Conservation (phyloP, 1,140 invertebrate genomes). For the Notospermus geniculatus region DNA sequence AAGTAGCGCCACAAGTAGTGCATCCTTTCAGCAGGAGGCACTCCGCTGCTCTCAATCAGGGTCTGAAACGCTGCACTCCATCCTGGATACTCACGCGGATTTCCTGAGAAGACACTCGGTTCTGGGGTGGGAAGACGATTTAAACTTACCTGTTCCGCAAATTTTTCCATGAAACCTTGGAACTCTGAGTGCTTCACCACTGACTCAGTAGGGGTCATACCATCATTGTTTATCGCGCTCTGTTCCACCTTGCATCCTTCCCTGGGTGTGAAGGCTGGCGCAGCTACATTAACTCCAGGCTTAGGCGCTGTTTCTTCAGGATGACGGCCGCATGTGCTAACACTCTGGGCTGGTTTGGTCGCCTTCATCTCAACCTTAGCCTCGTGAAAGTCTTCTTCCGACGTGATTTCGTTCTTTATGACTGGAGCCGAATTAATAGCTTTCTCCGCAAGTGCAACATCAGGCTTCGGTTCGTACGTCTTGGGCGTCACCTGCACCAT, state of each 20-base stretch:
- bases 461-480: too few relatives aligned
- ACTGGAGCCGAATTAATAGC: too few relatives aligned
- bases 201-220: too few relatives aligned
- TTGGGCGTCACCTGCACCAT: too few relatives aligned
- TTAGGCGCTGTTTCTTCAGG: not conserved
- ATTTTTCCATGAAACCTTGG: not conserved
- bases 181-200: not conserved
- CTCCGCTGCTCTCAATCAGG: constrained; percentile 15
- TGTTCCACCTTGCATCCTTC: too few relatives aligned
- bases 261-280: too few relatives aligned
- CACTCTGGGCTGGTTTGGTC: not conserved
- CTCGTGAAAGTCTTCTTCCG: not conserved
- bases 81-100: constrained; percentile 12
- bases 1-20: constrained; percentile 26
- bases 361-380: not conserved
- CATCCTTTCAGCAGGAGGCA: constrained; percentile 15
- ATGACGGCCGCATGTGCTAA: not conserved
- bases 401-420: not conserved
- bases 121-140: constrained; percentile 12
- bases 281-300: not conserved
- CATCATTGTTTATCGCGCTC: too few relatives aligned
- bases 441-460: too few relatives aligned
- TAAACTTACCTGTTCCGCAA: constrained; percentile 13
- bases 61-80: constrained; percentile 17
- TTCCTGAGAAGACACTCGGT: constrained; percentile 14